Evolutionary conservation across 2,113 vertebrate genomes (phyloP), one percentile per base, ranked within the genome.

Genomic region (Copsychus sechellarum): DNA sequence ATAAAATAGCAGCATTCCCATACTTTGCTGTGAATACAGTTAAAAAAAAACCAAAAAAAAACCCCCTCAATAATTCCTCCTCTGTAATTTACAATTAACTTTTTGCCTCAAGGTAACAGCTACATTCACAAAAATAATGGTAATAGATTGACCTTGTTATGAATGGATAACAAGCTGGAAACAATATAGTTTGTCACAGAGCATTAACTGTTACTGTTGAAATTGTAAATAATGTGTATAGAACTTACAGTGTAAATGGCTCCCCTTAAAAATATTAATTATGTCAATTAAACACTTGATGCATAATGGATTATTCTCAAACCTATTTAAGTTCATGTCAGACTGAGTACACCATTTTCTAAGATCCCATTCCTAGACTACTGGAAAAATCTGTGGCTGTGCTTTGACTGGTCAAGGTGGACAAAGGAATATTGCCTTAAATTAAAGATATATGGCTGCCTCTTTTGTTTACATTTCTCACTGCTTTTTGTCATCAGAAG

Each of bases 161-260:
- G 95, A 97, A 97, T 92, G 96, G 94, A 97, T 97, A 97, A 97
- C 96, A 97, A 96, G 96, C 97, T 93, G 96, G 95, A 96, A 97
- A 97, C 97, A 97, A 97, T 96, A 97, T 70, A 95, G 93, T 97
- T 97, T 97, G 96, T 97, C 97, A 97, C 97, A 97, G 95, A 96
- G 96, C 96, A 97, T 97, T 97, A 97, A 97, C 96, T 96, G 84
- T 96, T 95, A 95, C 69, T 92, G 94, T 94, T 97, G 95, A 92
- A 95, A 96, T 95, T 94, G 93, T 94, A 96, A 97, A 97, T 97
- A 96, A 96, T 88, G 92, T 90, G 95, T 88, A 91, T 42, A 81
- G 93, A 93, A 90, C 79, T 73, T 92, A 47, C 72, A 86, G 66
- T 67, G 92, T 95, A 96, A 97, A 81, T 77, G 79, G 72, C 80